phyloP scores from a whole-genome alignment of 2,113 vertebrate genomes.

The Salvelinus fontinalis region DNA sequence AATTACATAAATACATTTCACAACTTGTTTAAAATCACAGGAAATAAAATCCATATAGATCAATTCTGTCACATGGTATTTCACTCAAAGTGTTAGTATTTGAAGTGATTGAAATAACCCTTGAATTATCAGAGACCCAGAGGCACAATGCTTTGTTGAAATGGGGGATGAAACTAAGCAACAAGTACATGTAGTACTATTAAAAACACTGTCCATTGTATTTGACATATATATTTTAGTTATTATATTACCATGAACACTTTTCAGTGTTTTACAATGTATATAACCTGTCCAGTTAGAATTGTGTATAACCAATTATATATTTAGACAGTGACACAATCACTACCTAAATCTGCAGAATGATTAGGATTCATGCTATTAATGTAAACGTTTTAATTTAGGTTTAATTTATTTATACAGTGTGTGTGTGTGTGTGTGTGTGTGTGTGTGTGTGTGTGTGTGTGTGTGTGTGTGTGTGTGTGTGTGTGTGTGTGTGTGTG shows the following conservation, averaged over 20 bases:
- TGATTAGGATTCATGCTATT: neutral
- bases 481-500: too few relatives aligned
- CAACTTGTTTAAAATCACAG: neutral
- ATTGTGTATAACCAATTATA: neutral
- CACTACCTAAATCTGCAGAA: neutral
- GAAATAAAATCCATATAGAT: neutral
- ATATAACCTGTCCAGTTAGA: neutral
- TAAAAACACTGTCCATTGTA: neutral
- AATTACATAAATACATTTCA: neutral
- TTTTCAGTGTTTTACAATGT: neutral
- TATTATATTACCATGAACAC: neutral
- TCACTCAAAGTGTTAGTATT: neutral
- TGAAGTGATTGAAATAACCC: slow-evolving; percentile 1
- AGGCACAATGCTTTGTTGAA: neutral
- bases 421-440: slow-evolving; percentile 14
- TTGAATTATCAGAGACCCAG: neutral
- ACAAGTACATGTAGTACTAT: neutral
- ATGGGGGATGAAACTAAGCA: neutral
- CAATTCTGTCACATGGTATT: neutral
- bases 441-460: slow-evolving; percentile 3
- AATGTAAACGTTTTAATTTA: neutral
- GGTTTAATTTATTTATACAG: neutral
- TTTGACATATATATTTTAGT: neutral
- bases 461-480: neutral
- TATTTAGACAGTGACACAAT: neutral